phyloP scores from a whole-genome alignment of 2,113 vertebrate species.

The Herpailurus yagouaroundi region DNA sequence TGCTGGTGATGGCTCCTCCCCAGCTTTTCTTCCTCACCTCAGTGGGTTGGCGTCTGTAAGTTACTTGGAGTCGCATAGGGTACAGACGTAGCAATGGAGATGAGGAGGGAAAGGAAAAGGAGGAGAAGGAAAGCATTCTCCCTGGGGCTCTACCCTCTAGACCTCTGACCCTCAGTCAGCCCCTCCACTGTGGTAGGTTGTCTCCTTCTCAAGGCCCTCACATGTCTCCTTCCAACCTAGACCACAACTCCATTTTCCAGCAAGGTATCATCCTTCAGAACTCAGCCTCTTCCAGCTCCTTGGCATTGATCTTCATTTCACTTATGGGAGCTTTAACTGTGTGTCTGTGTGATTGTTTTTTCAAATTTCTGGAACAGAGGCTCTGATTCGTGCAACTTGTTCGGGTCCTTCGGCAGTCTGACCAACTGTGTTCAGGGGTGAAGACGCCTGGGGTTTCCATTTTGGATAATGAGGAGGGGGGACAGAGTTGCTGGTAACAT shows the following conservation, averaged over 20 bases:
- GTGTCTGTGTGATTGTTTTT: not conserved
- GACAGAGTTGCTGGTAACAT: not conserved
- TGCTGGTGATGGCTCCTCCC: too few species aligned
- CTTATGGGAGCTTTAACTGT: not conserved
- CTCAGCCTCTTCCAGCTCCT: not conserved
- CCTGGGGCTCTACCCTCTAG: not conserved
- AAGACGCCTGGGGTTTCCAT: not conserved
- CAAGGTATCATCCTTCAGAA: not conserved
- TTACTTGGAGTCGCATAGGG: too few species aligned
- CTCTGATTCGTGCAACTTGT: not conserved
- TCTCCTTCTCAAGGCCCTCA: not conserved
- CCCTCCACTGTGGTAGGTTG: accelerated
- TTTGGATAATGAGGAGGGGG: not conserved
- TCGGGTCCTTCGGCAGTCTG: not conserved
- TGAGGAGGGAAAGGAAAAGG: not conserved
- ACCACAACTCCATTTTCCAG: not conserved
- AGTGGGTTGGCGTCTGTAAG: not conserved
- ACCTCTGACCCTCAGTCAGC: not conserved
- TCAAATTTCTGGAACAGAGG: not conserved
- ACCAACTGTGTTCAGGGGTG: not conserved
- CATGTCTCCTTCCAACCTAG: not conserved
- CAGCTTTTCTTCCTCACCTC: not conserved
- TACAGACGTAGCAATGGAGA: too few species aligned
- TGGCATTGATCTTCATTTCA: not conserved
- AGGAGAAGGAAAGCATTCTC: not conserved